These are phyloP conservation scores for Aratinga solstitialis DNA, from an alignment of 2,797 vertebrate species.

Conservation along the genomic window DNA sequence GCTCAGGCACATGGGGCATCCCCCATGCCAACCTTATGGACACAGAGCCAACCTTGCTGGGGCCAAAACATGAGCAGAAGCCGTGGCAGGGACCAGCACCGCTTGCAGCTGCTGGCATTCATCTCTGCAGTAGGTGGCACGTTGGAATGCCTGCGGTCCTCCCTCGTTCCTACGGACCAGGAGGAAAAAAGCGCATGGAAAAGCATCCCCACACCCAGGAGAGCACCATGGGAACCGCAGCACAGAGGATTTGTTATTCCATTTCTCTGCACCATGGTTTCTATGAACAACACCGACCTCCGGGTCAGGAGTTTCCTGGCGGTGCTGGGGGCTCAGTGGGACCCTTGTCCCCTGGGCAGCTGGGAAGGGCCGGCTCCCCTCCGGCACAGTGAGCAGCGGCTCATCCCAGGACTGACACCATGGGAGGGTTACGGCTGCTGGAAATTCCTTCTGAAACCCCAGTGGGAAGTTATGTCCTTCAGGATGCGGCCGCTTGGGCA, in stretches of 20 bases:
- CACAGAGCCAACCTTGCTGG: background rate
- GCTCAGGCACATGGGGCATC: background rate
- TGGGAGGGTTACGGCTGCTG: background rate
- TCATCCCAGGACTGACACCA: background rate
- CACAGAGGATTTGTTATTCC: background rate
- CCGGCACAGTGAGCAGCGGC: background rate
- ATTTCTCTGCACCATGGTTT: background rate
- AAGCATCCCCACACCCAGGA: background rate
- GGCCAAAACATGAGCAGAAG: fast-evolving
- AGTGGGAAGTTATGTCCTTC: background rate
- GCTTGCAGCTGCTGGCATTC: background rate
- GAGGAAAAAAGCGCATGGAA: fast-evolving
- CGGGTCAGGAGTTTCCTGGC: constrained; percentile 22
- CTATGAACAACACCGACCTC: background rate
- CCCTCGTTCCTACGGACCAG: fast-evolving
- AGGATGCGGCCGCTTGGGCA: background rate
- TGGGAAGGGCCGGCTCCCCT: background rate
- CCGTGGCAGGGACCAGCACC: background rate
- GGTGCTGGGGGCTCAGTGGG: background rate
- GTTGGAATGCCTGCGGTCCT: fast-evolving
- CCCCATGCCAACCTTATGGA: fast-evolving
- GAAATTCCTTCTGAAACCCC: background rate
- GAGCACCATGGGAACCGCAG: background rate
- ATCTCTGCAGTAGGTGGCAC: fast-evolving
- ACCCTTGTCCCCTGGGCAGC: background rate